These are phyloP conservation scores for Hemicordylus capensis DNA, from an alignment of 2,113 vertebrate genomes.

Conservation along the genomic window DNA sequence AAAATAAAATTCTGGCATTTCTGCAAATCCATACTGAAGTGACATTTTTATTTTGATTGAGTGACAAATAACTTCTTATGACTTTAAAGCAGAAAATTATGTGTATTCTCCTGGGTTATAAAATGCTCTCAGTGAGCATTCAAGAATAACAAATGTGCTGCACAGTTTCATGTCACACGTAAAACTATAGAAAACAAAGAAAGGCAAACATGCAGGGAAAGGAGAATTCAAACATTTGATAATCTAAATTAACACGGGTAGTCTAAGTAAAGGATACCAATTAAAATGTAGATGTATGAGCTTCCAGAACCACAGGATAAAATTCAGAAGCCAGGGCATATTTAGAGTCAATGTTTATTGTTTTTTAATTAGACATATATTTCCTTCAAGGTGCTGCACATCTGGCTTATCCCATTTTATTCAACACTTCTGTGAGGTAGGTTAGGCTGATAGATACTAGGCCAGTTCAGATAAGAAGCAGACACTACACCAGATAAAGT, in stretches of 20 bases:
- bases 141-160: slow-evolving; percentile 23
- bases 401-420: background rate
- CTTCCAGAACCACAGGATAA: background rate
- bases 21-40: slow-evolving; percentile 51
- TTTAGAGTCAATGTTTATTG: background rate
- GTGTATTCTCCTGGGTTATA: slow-evolving; percentile 33
- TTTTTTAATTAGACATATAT: background rate
- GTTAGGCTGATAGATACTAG: background rate
- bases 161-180: slow-evolving; percentile 26
- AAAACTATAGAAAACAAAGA: slow-evolving; percentile 28
- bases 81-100: slow-evolving; percentile 57
- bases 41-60: slow-evolving; percentile 65
- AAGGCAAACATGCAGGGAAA: background rate
- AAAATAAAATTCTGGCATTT: slow-evolving; percentile 61
- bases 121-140: slow-evolving; percentile 47
- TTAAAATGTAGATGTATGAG: background rate
- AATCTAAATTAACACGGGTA: background rate
- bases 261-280: background rate
- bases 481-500: no score
- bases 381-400: background rate
- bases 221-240: background rate
- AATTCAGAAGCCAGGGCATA: background rate
- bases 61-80: slow-evolving; percentile 61
- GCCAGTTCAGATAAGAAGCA: no score
- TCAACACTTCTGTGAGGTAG: background rate